Evolutionary conservation across 2,113 vertebrate species (phyloP).

Genomic region (Catharus minimus): DNA sequence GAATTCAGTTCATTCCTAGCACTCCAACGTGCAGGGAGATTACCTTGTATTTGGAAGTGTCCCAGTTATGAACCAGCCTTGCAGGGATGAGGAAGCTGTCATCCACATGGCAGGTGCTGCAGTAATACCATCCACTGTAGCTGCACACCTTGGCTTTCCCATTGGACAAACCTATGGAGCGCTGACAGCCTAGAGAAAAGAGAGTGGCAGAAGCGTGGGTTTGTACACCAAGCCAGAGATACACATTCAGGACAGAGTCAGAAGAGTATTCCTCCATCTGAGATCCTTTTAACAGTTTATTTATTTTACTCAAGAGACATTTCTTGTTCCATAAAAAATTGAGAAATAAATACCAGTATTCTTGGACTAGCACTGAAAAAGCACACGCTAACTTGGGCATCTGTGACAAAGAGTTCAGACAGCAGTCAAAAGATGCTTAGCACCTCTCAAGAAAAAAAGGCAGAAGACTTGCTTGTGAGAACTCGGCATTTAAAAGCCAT

Average conservation of each 20-base stretch:
- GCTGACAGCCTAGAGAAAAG: constrained; percentile 86
- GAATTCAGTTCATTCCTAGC: not conserved
- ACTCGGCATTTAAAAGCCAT: not conserved
- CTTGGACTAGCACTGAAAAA: not conserved
- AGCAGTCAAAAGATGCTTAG: not conserved
- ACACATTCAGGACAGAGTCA: not conserved
- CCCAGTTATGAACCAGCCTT: constrained; percentile 97
- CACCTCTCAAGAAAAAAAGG: not conserved
- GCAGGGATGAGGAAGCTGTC: constrained; percentile 95
- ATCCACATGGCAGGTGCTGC: constrained; percentile 91
- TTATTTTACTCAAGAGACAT: not conserved
- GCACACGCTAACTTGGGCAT: accelerated
- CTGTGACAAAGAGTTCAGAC: not conserved
- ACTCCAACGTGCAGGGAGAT: not conserved
- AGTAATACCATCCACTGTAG: constrained; percentile 99
- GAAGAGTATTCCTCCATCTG: not conserved
- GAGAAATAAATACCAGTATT: not conserved
- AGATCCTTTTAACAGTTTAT: not conserved
- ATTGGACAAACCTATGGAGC: constrained; percentile 86
- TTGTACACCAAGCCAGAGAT: not conserved
- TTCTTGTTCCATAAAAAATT: not conserved
- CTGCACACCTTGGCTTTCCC: constrained; percentile 95
- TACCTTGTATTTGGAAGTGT: constrained; percentile 96
- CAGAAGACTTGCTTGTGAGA: not conserved
- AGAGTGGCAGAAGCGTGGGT: not conserved